Base-by-base conservation (phyloP, 2,797 vertebrate genomes). In the Dendrocincla tyrannina region DNA sequence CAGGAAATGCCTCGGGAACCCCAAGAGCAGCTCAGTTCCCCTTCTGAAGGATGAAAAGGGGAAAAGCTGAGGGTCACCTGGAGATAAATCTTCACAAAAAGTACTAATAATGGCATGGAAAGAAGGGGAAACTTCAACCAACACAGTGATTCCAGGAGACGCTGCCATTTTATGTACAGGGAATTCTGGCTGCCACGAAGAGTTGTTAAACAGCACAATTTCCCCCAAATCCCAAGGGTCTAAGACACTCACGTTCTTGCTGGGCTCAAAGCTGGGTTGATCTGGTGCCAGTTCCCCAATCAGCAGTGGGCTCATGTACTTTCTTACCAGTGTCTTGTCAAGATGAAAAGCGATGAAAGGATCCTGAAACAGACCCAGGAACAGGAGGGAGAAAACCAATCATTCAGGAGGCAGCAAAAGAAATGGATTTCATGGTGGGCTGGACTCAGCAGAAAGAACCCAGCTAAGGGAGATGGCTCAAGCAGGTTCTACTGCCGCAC, bases 211-310 rank as follows among this genome's bases (percentile, higher is more conserved):
- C 0, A 60, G 62, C 8, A 20, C 4, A 2, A 25, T 46, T 93
- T 63, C 24, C 50, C 23, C 35, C 33, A 22, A 35, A 67, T 5
- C 7, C 1, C 49, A 70, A 37, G 30, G 9, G 59, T 72, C 79
- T 33, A 46, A 19, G 62, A 52, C n/a, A 94, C 98, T 98, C 88
- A 98, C 98, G 2, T 98, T 98, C 96, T 98, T 98, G 86, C 95
- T 97, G 90, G 98, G 98, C 91, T 98, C 98, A 74, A 98, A 96
- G 92, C 97, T 98, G 92, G 98, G 98, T 33, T 98, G 96, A 85
- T 98, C 98, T 2, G 98, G 97, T 67, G 98, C 97, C 90, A 98
- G 97, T 19, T 98, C 98, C 50, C 98, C 98, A 42, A 98, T 98
- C 70, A 98, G 89, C 20, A 98, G 97, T 0, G 98, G 94, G 13